Conservation (phyloP, 1,140 invertebrate genomes). For the Lutraria rhynchaena region DNA sequence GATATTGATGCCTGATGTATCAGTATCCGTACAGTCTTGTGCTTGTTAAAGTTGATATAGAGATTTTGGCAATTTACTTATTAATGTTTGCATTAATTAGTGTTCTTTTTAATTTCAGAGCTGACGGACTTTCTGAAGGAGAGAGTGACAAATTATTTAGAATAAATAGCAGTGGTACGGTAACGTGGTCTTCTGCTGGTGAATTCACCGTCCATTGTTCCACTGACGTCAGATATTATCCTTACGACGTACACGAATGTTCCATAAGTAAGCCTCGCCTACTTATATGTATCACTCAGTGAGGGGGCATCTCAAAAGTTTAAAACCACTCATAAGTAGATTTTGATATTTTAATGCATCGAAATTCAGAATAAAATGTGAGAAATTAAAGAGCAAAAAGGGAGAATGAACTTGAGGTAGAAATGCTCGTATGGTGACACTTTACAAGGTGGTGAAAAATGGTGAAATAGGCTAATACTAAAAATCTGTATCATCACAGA, state of each 20-base stretch:
- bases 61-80: neutral
- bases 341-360: no score
- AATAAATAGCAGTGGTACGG: conserved; percentile 13
- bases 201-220: conserved; percentile 46
- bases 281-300: neutral
- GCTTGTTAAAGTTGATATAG: neutral
- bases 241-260: conserved; percentile 23
- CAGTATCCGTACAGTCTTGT: neutral
- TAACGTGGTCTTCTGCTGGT: conserved; percentile 15
- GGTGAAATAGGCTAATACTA: neutral
- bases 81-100: neutral
- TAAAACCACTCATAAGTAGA: no score
- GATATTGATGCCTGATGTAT: neutral
- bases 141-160: conserved; percentile 7
- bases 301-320: neutral
- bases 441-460: neutral
- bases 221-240: conserved; percentile 3
- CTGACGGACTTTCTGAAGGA: neutral
- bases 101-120: neutral
- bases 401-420: no score
- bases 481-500: neutral
- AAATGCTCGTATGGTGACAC: no score
- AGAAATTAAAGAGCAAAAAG: no score
- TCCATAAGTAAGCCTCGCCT: conserved; percentile 8
- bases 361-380: no score